Base-by-base conservation (phyloP, 2,888 invertebrate genomes). In the Limnephilus marmoratus region DNA sequence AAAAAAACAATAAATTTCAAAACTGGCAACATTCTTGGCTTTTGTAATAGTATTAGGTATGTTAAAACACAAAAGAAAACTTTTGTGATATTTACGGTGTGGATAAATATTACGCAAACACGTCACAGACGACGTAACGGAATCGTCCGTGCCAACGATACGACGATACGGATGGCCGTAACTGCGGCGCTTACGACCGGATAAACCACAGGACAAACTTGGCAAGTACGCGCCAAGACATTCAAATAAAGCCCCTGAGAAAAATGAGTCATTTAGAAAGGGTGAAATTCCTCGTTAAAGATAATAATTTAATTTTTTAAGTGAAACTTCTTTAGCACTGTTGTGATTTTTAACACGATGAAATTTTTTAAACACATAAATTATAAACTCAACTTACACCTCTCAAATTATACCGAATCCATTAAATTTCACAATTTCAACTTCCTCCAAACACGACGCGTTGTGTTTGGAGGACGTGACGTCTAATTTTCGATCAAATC, bases 191-290 rank as follows among this genome's bases (percentile, higher is more conserved):
- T 24, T n/a, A 68, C 37, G 83, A 34, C 37, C 11, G 3, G 37
- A 83, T 83, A 83, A 83, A 34, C 83, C 24, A 24, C 37, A 18
- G 11, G 83, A 83, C 18, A n/a, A 83, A 83, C 83, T 83, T 83
- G 83, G 83, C 83, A 83, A 34, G 83, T 34, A 15, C 24, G 34
- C 12, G 82, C 7, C 15, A 24, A 34, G 68, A 24, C 68, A 18
- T 68, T 68, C 24, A 68, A 68, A 68, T 24, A 24, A 68, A 68
- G 68, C 1, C 24, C 68, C 68, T 7, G 24, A 68, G 7, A 68
- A 68, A 68, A 68, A 68, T 68, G 24, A 68, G 68, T 68, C 68
- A 68, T n/a, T 53, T 13, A 24, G 24, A 68, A 68, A 68, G 68
- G n/a, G 2, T 68, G 68, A 1, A 2, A 68, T 9, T 9, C 68